These are phyloP conservation scores for Apogon talboti DNA, from an alignment of 2,797 vertebrate genomes.

Conservation along the genomic window DNA sequence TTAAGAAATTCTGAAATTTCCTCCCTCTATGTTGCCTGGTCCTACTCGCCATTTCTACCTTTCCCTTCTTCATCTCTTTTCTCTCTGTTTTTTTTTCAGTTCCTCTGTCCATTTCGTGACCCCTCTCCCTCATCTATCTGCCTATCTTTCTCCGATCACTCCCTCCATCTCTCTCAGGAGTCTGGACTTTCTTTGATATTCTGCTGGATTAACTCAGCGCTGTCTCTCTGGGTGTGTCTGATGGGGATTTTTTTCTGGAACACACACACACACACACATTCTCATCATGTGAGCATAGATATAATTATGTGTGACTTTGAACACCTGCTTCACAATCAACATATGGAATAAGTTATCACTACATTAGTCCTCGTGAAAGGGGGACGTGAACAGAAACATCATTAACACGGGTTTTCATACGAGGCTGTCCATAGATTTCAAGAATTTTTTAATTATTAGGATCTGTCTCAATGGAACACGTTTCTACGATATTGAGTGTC, in stretches of 20 bases:
- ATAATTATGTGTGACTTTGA: no score
- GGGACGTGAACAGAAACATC: neutral
- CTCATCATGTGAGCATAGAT: no score
- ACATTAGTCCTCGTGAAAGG: neutral
- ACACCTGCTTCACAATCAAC: no score
- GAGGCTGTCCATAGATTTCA: slow-evolving; percentile 22
- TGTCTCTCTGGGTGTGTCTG: slow-evolving; percentile 56
- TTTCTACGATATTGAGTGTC: slow-evolving; percentile 10
- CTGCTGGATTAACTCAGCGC: slow-evolving; percentile 65
- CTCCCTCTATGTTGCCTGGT: slow-evolving; percentile 42
- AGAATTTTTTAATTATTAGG: slow-evolving; percentile 22
- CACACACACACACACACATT: slow-evolving; percentile 23
- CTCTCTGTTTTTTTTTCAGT: slow-evolving; percentile 4
- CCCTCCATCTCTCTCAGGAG: slow-evolving; percentile 57
- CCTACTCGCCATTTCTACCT: slow-evolving; percentile 26
- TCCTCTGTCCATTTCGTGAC: slow-evolving; percentile 63
- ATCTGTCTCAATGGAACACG: neutral
- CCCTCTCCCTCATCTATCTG: slow-evolving; percentile 46
- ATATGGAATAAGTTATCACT: neutral
- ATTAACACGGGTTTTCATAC: neutral
- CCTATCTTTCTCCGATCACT: slow-evolving; percentile 42
- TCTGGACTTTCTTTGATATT: slow-evolving; percentile 65
- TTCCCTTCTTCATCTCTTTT: slow-evolving; percentile 32
- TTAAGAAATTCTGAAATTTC: slow-evolving; percentile 56
- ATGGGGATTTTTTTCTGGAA: slow-evolving; percentile 39